Conservation (phyloP, 2,888 invertebrate genomes). For the Anthophora plumipes region DNA sequence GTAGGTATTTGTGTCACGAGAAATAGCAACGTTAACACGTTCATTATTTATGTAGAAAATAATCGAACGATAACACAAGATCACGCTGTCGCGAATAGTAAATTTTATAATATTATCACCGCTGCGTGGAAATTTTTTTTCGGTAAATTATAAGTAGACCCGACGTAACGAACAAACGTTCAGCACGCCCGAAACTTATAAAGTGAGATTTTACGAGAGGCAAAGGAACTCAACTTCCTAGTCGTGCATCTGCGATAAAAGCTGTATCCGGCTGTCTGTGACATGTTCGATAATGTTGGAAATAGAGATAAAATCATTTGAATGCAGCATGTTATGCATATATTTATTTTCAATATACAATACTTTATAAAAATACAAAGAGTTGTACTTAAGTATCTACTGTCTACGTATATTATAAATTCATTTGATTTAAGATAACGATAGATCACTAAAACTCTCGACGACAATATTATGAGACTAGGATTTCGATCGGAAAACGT, state of each 20-base stretch:
- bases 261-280: constrained; percentile 45
- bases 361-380: neutral
- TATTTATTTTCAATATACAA: constrained; percentile 45
- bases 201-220: neutral
- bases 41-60: neutral
- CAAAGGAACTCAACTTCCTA: constrained; percentile 66
- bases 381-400: neutral
- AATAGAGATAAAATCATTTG: no score
- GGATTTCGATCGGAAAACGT: constrained; percentile 25
- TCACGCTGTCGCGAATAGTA: neutral
- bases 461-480: constrained; percentile 39
- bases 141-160: no score
- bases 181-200: neutral
- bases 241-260: constrained; percentile 64
- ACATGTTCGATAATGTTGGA: constrained; percentile 18
- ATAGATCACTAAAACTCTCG: neutral
- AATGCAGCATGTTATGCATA: constrained; percentile 1
- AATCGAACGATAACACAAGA: neutral
- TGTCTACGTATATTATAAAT: constrained; percentile 25
- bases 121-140: neutral
- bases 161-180: neutral
- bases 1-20: constrained; percentile 13
- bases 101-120: neutral
- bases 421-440: constrained; percentile 30
- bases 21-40: constrained; percentile 13